Base-by-base conservation (phyloP, 2,113 vertebrate genomes). In the Scytalopus superciliaris region DNA sequence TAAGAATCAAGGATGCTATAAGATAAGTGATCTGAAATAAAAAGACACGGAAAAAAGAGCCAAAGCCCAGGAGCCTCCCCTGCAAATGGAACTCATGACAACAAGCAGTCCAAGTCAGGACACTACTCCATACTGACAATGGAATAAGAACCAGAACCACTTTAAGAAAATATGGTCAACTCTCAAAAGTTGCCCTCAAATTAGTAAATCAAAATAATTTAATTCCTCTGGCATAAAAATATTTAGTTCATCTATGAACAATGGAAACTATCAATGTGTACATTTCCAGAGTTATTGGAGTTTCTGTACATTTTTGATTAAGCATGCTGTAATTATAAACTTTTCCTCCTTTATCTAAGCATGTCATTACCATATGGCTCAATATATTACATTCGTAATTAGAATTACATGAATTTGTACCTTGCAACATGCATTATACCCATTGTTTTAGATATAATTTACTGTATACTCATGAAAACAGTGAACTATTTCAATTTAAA, bases 11-110 rank as follows among this genome's bases (percentile, higher is more conserved):
- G 60, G 28, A 30, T 75, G 52, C 12, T 55, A 1, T 47, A 52
- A 77, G 28, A 63, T 42, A 56, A 83, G 12, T 42, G 23, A 45
- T 33, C 15, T 68, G 39, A 76, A 84, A 73, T 24, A 59, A 31
- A 89, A 85, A 74, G 40, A 33, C 28, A 35, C 2, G 4, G 24
- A 80, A 78, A 85, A 86, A 4, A 52, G 30, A 86, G 44, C 9
- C 13, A 55, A 90, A 60, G 28, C 47, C 33, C 21, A 19, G 25
- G 39, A 40, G 24, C 24, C 30, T 47, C 16, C 10, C 13, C 42
- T 3, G 11, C 44, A 28, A 50, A 25, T 0, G 0, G 19, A 8
- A n/a, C 44, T 33, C 23, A 24, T 47, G 68, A 33, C 14, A 49
- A 35, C 37, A 33, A 42, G 23, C 23, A n/a, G 42, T 30, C 30